A percentile compares a stretch with the other conserved stretches of the same genome.
Evolutionary conservation across 2,888 invertebrate genomes (phyloP).

Genomic region (Lissonota sp.): DNA sequence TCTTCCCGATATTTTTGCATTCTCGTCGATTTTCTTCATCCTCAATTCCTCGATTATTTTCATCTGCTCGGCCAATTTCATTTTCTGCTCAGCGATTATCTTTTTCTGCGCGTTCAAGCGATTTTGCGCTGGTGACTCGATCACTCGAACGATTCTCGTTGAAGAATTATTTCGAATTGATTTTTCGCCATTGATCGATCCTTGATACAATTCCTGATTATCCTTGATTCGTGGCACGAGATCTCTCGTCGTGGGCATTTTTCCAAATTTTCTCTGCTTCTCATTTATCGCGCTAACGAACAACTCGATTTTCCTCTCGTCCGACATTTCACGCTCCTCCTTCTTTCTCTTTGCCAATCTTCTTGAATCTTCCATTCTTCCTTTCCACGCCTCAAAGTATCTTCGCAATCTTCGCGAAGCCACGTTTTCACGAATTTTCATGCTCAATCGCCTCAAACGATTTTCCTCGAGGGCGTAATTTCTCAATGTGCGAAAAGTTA

Average conservation of each 20-base stretch:
- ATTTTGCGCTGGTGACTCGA: conserved; percentile 73
- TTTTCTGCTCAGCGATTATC: conserved; percentile 89
- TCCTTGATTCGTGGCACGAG: conserved; percentile 35
- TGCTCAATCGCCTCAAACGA: conserved; percentile 70
- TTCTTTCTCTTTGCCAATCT: conserved; percentile 56
- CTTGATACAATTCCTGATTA: too few species aligned
- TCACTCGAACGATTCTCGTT: conserved; percentile 46
- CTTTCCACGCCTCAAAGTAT: conserved; percentile 75
- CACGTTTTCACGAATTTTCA: conserved; percentile 68
- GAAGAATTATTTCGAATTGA: conserved; percentile 34
- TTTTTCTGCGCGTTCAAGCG: conserved; percentile 87
- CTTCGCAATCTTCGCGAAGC: conserved; percentile 66
- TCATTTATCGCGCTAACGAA: conserved; percentile 77
- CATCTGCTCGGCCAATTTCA: conserved; percentile 89
- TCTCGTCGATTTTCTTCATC: conserved; percentile 88
- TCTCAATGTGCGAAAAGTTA: conserved; percentile 69
- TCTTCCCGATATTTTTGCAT: conserved; percentile 83
- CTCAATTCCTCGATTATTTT: conserved; percentile 90
- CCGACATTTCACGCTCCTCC: conserved; percentile 68
- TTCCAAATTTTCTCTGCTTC: conserved; percentile 73
- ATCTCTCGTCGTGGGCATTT: conserved; percentile 33
- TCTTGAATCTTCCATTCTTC: conserved; percentile 56
- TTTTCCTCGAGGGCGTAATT: conserved; percentile 69
- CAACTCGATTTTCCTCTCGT: conserved; percentile 78
- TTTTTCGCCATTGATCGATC: too few species aligned